These are phyloP conservation scores for Nesidiocoris tenuis DNA, from an alignment of 2,888 invertebrate genomes.

Conservation along the genomic window DNA sequence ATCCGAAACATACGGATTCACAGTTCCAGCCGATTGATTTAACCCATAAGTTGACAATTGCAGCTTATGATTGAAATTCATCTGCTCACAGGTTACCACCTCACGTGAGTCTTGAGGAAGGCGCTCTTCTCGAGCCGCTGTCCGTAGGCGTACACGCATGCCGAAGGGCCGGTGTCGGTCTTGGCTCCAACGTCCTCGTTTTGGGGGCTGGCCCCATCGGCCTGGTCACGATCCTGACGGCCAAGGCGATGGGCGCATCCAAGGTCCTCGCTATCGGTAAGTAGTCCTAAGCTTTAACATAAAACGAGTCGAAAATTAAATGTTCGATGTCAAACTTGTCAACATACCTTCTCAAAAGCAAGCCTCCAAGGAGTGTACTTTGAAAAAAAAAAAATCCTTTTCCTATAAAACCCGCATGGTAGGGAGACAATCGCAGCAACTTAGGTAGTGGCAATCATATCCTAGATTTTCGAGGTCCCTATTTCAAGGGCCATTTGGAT, in stretches of 20 bases:
- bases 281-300: slow-evolving; percentile 4
- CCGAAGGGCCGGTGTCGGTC: slow-evolving; percentile 72
- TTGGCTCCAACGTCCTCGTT: slow-evolving; percentile 72
- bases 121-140: slow-evolving; percentile 88
- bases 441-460: too few species aligned
- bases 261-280: slow-evolving; percentile 75
- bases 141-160: slow-evolving; percentile 94
- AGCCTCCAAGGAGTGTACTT: too few species aligned
- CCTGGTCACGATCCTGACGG: slow-evolving; percentile 73
- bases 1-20: too few species aligned
- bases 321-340: not conserved
- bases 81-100: slow-evolving; percentile 88
- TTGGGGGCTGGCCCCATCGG: slow-evolving; percentile 89
- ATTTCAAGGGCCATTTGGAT: too few species aligned
- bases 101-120: slow-evolving; percentile 87
- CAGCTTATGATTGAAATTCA: too few species aligned
- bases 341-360: too few species aligned
- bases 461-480: too few species aligned
- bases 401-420: too few species aligned
- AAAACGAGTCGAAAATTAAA: not conserved
- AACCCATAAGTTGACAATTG: too few species aligned
- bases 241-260: slow-evolving; percentile 82
- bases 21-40: too few species aligned
- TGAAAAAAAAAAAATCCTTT: too few species aligned
- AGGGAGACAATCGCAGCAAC: too few species aligned